These are phyloP conservation scores for Dascillus cervinus DNA, from an alignment of 2,888 invertebrate genomes.

Conservation along the genomic window DNA sequence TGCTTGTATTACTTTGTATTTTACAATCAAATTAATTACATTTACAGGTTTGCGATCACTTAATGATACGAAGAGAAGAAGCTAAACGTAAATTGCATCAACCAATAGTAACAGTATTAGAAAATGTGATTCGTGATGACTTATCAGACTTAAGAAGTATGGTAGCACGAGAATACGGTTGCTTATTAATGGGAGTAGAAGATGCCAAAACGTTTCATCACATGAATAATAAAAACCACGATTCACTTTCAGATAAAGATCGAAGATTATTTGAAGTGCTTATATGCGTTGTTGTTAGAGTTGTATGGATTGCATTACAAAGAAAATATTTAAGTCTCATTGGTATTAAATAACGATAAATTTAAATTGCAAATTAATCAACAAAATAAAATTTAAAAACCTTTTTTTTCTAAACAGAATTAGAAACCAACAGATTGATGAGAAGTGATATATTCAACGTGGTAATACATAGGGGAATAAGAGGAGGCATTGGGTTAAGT, in stretches of 20 bases:
- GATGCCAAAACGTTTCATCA: slow-evolving; percentile 53
- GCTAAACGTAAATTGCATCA: slow-evolving; percentile 48
- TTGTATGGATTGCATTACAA: slow-evolving; percentile 57
- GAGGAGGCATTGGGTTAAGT: slow-evolving; percentile 41
- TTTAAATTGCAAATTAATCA: neutral
- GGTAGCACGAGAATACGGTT: slow-evolving; percentile 54
- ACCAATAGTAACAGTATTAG: slow-evolving; percentile 44
- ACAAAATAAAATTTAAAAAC: slow-evolving; percentile 4
- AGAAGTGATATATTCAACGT: slow-evolving; percentile 54
- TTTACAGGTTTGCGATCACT: slow-evolving; percentile 48
- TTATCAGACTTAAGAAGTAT: slow-evolving; percentile 51
- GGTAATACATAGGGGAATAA: slow-evolving; percentile 41
- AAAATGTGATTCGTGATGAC: slow-evolving; percentile 47
- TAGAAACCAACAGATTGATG: slow-evolving; percentile 54
- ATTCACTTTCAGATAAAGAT: slow-evolving; percentile 56
- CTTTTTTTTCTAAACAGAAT: slow-evolving; percentile 39
- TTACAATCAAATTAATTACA: neutral
- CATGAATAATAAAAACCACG: slow-evolving; percentile 49
- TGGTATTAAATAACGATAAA: slow-evolving; percentile 39
- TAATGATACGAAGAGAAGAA: slow-evolving; percentile 47
- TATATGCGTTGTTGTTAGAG: slow-evolving; percentile 50
- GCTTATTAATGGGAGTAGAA: slow-evolving; percentile 49
- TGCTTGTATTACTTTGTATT: too few species aligned
- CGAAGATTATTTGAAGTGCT: slow-evolving; percentile 53
- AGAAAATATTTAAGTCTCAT: slow-evolving; percentile 52